Evolutionary conservation across 2,888 invertebrate species (phyloP), one percentile per base, ranked within the genome.

Genomic region (Dinocampus coccinellae): DNA sequence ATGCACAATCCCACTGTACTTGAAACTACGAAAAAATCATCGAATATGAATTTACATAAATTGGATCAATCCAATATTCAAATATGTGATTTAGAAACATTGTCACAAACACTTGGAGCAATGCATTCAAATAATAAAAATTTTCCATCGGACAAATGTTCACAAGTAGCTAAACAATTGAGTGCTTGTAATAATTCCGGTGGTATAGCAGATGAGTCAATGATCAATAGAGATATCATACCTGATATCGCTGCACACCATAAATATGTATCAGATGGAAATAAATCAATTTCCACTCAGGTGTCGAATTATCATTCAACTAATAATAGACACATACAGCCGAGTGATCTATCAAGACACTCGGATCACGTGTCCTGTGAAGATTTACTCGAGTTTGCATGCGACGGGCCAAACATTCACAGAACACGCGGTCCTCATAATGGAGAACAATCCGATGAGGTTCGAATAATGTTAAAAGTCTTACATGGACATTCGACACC

Each of bases 291-390:
- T 26, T 1, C n/a, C n/a, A 11, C 13, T 3, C 2, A 52, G 26
- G 26, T n/a, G 13, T 62, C 42, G 13, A 62, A 9, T 39, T 7
- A 7, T 63, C 13, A 53, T 29, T 13, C n/a, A 9, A 47, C 52
- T 9, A 58, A 34, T 7, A 52, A 36, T 52, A 26, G 29, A 53
- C 22, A 7, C n/a, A 63, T 33, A 62, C 74, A 73, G 3, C 69
- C 73, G 7, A 83, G 81, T 60, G 85, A 84, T 58, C 53, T 84
- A 0, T 82, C 83, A 7, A 78, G 85, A 16, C 86, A 86, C 65
- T 84, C 92, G 60, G 96, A 96, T 83, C 94, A 95, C 79, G 97
- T 97, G 0, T 96, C 96, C 61, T 97, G 96, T 80, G 97, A 97
- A 86, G 97, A 97, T 88, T 89, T 97, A 70, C 87, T 97, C 68